Evolutionary conservation across 2,113 vertebrate species (phyloP).

Genomic region (Antennarius striatus): DNA sequence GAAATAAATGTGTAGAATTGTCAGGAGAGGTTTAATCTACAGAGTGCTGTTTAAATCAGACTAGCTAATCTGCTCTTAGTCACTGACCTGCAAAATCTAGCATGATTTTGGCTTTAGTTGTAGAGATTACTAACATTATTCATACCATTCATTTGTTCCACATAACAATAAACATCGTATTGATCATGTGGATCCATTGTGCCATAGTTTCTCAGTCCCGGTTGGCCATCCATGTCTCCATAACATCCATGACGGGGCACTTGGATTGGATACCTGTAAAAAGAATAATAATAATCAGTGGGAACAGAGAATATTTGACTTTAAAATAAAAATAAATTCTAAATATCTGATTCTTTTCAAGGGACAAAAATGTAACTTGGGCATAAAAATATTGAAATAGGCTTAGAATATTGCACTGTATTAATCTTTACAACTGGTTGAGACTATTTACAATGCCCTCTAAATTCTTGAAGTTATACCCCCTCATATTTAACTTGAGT

Average conservation of each 20-base stretch:
- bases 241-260: slow-evolving; percentile 89
- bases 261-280: slow-evolving; percentile 90
- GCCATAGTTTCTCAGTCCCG: slow-evolving; percentile 92
- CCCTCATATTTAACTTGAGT: too few species aligned
- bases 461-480: too few species aligned
- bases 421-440: too few species aligned
- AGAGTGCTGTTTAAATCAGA: too few species aligned
- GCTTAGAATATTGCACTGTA: too few species aligned
- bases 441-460: too few species aligned
- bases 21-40: too few species aligned
- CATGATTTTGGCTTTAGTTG: not conserved
- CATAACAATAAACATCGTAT: slow-evolving; percentile 95
- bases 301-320: too few species aligned
- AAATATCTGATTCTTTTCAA: not conserved
- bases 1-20: too few species aligned
- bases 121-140: not conserved
- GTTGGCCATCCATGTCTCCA: slow-evolving; percentile 92
- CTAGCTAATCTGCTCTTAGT: not conserved
- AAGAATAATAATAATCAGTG: not conserved
- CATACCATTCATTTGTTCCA: slow-evolving; percentile 87
- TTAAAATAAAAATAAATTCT: not conserved
- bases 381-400: not conserved
- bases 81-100: not conserved
- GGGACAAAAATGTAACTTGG: not conserved
- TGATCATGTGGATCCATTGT: slow-evolving; percentile 83